These are phyloP conservation scores for Hippocampus kuda DNA, from an alignment of 2,797 vertebrate species.

Conservation along the genomic window DNA sequence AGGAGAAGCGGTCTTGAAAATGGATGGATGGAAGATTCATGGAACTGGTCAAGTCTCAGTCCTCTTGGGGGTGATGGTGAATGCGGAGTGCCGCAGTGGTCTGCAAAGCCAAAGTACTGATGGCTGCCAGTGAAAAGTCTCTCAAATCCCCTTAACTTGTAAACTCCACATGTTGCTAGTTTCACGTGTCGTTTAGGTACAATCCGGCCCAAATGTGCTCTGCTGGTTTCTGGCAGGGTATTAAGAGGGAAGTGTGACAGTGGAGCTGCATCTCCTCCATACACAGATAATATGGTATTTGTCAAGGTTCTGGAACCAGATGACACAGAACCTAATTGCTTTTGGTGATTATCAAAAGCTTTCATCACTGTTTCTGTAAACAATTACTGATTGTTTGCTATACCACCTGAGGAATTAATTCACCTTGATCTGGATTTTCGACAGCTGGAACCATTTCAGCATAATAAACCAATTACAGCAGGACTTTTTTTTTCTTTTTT, in stretches of 20 bases:
- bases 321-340: constrained; percentile 20
- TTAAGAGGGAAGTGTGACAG: constrained; percentile 2
- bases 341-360: constrained; percentile 29
- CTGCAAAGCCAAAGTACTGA: not conserved
- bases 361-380: constrained; percentile 36
- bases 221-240: not conserved
- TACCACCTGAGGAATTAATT: constrained; percentile 34
- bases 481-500: constrained; percentile 1
- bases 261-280: constrained; percentile 25
- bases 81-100: constrained; percentile 10
- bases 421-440: constrained; percentile 18
- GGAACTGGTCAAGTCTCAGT: constrained; percentile 34
- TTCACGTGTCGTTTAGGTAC: not conserved
- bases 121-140: constrained; percentile 7
- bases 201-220: not conserved
- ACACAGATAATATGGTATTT: constrained; percentile 25
- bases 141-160: not conserved
- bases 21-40: too few species aligned
- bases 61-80: constrained; percentile 34
- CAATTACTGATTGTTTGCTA: constrained; percentile 33
- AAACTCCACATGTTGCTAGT: not conserved
- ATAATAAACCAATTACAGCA: constrained; percentile 19
- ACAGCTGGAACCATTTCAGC: constrained; percentile 31
- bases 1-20: too few species aligned
- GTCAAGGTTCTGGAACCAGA: constrained; percentile 39